Percentiles rank a stretch among this genome's conserved stretches.
Evolutionary conservation across 2,113 vertebrate genomes (phyloP).

Genomic region (Glareola pratincola): DNA sequence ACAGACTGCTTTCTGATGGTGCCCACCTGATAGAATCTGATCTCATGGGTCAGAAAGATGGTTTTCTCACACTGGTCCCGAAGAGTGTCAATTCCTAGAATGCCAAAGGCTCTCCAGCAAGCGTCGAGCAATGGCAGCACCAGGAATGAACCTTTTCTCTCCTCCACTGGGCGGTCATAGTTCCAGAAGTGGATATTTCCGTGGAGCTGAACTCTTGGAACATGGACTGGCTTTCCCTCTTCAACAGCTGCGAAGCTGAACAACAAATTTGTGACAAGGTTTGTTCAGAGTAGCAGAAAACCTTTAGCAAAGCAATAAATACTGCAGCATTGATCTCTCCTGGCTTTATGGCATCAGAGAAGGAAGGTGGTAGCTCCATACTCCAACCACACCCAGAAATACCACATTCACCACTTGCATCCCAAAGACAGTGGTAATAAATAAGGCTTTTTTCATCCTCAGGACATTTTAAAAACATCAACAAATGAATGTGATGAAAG

Average conservation of each 20-base stretch:
- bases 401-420: neutral
- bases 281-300: constrained; percentile 1
- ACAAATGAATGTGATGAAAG: neutral
- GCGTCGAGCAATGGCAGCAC: constrained; percentile 74
- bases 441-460: neutral
- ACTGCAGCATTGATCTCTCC: neutral
- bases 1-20: neutral
- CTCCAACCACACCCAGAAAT: neutral
- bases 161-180: neutral
- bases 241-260: constrained; percentile 75
- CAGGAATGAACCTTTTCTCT: constrained; percentile 73
- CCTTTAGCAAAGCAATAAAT: neutral
- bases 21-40: constrained; percentile 78
- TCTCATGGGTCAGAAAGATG: constrained; percentile 75
- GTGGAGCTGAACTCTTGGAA: constrained; percentile 74
- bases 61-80: constrained; percentile 51
- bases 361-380: neutral
- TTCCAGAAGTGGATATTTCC: constrained; percentile 80
- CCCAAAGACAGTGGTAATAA: neutral
- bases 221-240: constrained; percentile 71
- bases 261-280: neutral
- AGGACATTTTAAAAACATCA: neutral
- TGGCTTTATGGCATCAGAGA: neutral
- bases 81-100: constrained; percentile 78
- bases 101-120: constrained; percentile 71